phyloP scores from a whole-genome alignment of 2,888 invertebrate genomes.

The Creontiades dilutus region DNA sequence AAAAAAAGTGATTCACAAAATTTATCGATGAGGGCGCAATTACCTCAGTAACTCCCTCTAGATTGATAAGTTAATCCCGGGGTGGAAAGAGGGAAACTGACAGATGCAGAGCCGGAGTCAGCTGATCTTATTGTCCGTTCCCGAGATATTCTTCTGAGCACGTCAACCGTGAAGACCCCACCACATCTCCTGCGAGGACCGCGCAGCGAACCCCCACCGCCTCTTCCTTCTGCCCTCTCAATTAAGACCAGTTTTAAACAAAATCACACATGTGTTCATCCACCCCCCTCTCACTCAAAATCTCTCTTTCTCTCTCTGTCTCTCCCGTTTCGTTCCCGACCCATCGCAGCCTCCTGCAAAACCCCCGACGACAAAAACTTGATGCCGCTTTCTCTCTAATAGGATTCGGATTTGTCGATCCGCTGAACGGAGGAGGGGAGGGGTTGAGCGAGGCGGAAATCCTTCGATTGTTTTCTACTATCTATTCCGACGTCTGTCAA shows the following conservation, averaged over 20 bases:
- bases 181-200: constrained; percentile 23
- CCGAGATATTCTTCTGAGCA: constrained; percentile 70
- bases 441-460: background rate
- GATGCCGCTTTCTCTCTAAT: constrained; percentile 64
- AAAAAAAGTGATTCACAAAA: background rate
- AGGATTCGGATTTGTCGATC: constrained; percentile 69
- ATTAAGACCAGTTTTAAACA: constrained; percentile 75
- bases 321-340: too few species aligned
- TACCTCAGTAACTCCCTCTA: constrained; percentile 46
- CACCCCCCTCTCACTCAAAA: background rate
- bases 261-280: constrained; percentile 74
- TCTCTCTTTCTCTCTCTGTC: too few species aligned
- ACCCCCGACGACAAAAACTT: constrained; percentile 68
- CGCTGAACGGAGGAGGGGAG: background rate
- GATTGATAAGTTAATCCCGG: constrained; percentile 74
- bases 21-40: background rate
- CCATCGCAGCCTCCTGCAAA: background rate
- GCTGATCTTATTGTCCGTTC: constrained; percentile 73
- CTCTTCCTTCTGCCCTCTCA: constrained; percentile 65
- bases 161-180: constrained; percentile 66
- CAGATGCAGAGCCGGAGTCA: constrained; percentile 72
- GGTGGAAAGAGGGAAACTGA: constrained; percentile 59
- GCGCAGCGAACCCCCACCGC: background rate
- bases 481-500: background rate
- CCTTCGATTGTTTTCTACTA: constrained; percentile 51